These are phyloP conservation scores for Agelastica alni DNA, from an alignment of 2,888 invertebrate species.

Conservation along the genomic window DNA sequence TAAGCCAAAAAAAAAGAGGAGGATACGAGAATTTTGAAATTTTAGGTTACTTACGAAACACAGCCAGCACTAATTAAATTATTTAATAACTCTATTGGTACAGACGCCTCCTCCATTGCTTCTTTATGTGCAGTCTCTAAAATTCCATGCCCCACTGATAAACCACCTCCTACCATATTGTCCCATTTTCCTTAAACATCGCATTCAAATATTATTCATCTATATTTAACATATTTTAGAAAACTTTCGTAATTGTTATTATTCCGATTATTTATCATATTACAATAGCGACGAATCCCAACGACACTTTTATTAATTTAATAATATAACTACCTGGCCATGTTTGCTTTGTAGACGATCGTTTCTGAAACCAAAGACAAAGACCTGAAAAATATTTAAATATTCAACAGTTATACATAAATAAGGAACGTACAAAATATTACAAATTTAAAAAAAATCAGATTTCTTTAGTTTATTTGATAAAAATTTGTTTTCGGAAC, in stretches of 20 bases:
- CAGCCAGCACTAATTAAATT: constrained; percentile 78
- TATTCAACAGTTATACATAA: too few relatives aligned
- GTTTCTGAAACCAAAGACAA: constrained; percentile 90
- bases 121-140: constrained; percentile 91
- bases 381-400: constrained; percentile 55
- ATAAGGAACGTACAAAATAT: too few relatives aligned
- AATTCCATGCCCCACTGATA: constrained; percentile 86
- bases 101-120: constrained; percentile 92
- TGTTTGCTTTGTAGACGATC: constrained; percentile 89
- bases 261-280: neutral
- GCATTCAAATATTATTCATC: neutral
- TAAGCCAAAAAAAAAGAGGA: neutral
- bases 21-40: too few relatives aligned
- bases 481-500: too few relatives aligned
- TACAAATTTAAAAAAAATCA: too few relatives aligned
- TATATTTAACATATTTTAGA: neutral
- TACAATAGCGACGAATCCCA: too few relatives aligned
- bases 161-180: constrained; percentile 93
- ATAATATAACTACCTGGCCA: constrained; percentile 73
- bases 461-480: too few relatives aligned
- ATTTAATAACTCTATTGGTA: constrained; percentile 77
- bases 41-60: constrained; percentile 78
- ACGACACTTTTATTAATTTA: constrained; percentile 4
- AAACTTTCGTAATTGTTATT: neutral
- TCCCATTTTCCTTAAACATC: constrained; percentile 76